Evolutionary conservation across 1,140 invertebrate species (phyloP).

Genomic region (Tetragnatha versicolor): DNA sequence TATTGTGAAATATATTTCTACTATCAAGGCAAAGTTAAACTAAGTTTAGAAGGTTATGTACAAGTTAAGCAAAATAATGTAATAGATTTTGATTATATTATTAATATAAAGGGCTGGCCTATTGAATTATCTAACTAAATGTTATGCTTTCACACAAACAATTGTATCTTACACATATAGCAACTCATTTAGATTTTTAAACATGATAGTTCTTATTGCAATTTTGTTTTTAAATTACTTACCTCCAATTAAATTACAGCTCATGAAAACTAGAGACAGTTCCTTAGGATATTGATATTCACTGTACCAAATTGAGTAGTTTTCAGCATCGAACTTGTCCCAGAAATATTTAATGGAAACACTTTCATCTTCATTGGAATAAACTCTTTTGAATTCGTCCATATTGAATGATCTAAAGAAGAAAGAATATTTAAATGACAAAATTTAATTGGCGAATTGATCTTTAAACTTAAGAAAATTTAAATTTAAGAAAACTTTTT

Average conservation of each 20-base stretch:
- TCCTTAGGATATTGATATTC: constrained; percentile 98
- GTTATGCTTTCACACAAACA: too few relatives aligned
- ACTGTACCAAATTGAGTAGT: constrained; percentile 97
- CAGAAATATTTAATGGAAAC: constrained; percentile 98
- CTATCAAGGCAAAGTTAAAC: too few relatives aligned
- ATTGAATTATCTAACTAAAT: too few relatives aligned
- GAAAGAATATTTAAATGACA: constrained; percentile 55
- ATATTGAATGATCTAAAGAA: constrained; percentile 66
- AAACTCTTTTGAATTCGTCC: constrained; percentile 96
- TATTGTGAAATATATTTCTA: too few relatives aligned
- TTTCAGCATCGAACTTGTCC: constrained; percentile 95
- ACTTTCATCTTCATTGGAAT: constrained; percentile 95
- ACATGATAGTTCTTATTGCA: too few relatives aligned
- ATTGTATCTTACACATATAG: too few relatives aligned
- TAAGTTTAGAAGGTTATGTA: too few relatives aligned
- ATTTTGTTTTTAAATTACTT: too few relatives aligned
- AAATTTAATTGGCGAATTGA: neutral
- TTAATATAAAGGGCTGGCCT: too few relatives aligned
- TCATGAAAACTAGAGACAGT: constrained; percentile 93
- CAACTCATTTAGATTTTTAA: too few relatives aligned
- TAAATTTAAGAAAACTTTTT: neutral
- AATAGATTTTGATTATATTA: too few relatives aligned
- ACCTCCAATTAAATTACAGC: constrained; percentile 86
- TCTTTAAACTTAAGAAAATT: neutral
- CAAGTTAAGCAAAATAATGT: too few relatives aligned